These are phyloP conservation scores for Microchrysa polita DNA, from an alignment of 2,888 invertebrate species.

Conservation along the genomic window DNA sequence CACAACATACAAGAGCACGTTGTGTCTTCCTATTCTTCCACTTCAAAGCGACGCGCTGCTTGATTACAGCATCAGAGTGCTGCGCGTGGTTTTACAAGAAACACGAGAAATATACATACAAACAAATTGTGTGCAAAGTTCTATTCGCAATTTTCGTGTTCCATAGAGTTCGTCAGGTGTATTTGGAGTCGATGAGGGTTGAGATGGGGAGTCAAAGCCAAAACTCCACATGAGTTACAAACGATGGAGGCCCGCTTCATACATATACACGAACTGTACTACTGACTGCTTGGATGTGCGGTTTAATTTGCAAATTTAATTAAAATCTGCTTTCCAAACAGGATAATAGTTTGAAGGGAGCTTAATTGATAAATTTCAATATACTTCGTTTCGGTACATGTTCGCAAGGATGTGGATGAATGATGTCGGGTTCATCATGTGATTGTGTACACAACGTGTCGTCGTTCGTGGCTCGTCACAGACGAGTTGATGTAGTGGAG, in stretches of 20 bases:
- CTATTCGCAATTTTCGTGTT: conserved; percentile 24
- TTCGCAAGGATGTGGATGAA: not conserved
- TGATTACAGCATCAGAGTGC: no score
- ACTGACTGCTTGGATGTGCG: conserved; percentile 53
- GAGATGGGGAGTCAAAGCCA: no score
- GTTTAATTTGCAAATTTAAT: conserved; percentile 58
- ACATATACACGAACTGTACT: conserved; percentile 11
- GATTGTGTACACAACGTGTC: not conserved
- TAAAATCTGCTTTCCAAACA: conserved; percentile 54
- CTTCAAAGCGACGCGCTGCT: conserved; percentile 40
- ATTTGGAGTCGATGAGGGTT: no score
- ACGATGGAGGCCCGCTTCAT: conserved; percentile 46
- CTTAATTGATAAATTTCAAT: conserved; percentile 54
- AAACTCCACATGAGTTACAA: conserved; percentile 14
- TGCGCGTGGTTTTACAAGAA: conserved; percentile 19
- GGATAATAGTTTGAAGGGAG: conserved; percentile 55
- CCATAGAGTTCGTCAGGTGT: no score
- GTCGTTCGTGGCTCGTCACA: no score
- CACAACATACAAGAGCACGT: conserved; percentile 41
- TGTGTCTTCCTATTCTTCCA: no score
- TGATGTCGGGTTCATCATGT: not conserved
- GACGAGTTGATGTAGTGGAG: not conserved
- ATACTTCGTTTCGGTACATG: conserved; percentile 46
- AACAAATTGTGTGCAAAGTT: conserved; percentile 38
- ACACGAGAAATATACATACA: conserved; percentile 15